phyloP scores from a whole-genome alignment of 1,140 invertebrate species.

The Notospermus geniculatus region DNA sequence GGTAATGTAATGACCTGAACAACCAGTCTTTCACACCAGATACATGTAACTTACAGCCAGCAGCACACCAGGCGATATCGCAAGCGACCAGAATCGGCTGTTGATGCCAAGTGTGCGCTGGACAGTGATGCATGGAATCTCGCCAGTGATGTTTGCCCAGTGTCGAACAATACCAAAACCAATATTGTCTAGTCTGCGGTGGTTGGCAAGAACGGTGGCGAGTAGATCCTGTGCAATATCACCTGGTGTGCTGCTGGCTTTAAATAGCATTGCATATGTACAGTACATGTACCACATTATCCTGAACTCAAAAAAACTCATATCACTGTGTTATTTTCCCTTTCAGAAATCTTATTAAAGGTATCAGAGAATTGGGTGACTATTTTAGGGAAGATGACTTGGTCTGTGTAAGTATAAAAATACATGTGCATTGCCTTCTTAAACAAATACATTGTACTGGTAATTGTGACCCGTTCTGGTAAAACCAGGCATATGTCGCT shows the following conservation, averaged over 20 bases:
- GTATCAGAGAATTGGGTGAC: conserved; percentile 45
- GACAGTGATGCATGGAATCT: no score
- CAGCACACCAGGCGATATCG: no score
- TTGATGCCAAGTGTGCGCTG: no score
- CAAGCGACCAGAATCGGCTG: no score
- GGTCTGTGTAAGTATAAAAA: conserved; percentile 43
- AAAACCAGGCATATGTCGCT: no score
- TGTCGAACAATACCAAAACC: no score
- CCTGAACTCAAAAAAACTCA: background rate
- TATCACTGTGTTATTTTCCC: conserved; percentile 15
- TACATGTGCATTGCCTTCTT: no score
- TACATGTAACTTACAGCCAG: background rate
- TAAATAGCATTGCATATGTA: background rate
- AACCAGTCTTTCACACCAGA: background rate
- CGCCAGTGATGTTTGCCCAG: no score
- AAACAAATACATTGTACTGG: no score
- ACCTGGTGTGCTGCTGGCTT: no score
- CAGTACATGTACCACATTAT: background rate
- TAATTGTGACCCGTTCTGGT: no score
- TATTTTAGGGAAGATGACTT: conserved; percentile 52
- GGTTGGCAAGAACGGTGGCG: background rate
- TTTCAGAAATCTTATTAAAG: conserved; percentile 46
- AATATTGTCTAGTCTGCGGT: no score
- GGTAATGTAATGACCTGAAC: background rate
- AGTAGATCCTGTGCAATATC: background rate